phyloP scores from a whole-genome alignment of 2,113 vertebrate genomes.

The Epinephelus lanceolatus region DNA sequence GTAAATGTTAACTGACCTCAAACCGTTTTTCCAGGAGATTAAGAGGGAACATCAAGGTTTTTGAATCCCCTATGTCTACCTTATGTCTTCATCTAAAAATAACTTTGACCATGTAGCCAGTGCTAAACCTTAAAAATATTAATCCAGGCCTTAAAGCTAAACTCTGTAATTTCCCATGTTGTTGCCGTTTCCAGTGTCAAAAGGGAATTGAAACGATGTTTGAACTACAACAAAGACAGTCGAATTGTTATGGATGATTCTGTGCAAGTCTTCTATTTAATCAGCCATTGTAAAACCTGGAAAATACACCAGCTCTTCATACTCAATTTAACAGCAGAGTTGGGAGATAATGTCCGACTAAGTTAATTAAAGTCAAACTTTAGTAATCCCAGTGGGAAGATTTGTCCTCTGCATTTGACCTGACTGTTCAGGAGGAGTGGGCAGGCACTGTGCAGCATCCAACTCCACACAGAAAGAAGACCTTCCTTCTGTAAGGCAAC shows the following conservation, averaged over 20 bases:
- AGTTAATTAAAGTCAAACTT: conserved; percentile 58
- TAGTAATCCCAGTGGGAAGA: conserved; percentile 26
- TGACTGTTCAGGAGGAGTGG: background rate
- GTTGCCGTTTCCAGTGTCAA: background rate
- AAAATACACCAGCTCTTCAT: conserved; percentile 9
- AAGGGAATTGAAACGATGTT: conserved; percentile 10
- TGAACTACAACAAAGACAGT: background rate
- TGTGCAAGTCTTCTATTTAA: conserved; percentile 30
- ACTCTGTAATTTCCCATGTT: conserved; percentile 5
- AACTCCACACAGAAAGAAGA: background rate
- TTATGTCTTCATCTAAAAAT: conserved; percentile 2
- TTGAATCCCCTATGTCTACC: background rate
- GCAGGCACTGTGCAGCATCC: background rate
- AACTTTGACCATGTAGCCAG: background rate
- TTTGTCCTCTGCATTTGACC: conserved; percentile 47
- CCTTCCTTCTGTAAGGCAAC: background rate
- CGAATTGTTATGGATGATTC: background rate
- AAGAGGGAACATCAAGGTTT: conserved; percentile 2
- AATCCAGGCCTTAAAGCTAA: background rate
- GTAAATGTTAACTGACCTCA: conserved; percentile 15
- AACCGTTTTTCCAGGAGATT: conserved; percentile 1
- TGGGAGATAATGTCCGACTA: conserved; percentile 12
- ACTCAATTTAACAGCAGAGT: conserved; percentile 20
- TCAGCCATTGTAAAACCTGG: conserved; percentile 13
- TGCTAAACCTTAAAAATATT: background rate